A percentile compares a stretch with the other conserved stretches of the same genome.
These are phyloP conservation scores for Aplocera efformata DNA, from an alignment of 2,888 invertebrate genomes.

Conservation along the genomic window DNA sequence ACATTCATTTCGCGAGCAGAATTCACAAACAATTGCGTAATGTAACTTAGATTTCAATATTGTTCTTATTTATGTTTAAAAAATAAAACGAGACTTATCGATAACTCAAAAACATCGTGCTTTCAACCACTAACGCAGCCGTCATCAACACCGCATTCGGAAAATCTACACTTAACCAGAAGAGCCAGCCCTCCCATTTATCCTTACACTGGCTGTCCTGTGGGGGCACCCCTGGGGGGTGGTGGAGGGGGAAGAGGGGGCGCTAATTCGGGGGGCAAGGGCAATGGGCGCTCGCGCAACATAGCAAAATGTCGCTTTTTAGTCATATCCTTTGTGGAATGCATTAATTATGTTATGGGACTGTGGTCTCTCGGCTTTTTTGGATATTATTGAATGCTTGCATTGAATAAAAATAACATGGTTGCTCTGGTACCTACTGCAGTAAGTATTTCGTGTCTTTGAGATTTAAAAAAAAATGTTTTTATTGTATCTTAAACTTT, in stretches of 20 bases:
- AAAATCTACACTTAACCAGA: conserved; percentile 81
- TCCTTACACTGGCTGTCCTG: conserved; percentile 78
- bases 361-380: too few species aligned
- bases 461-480: too few species aligned
- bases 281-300: conserved; percentile 64
- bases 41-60: too few species aligned
- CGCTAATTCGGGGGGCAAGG: conserved; percentile 67
- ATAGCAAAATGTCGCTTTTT: conserved; percentile 59
- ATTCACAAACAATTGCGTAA: too few species aligned
- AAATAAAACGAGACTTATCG: conserved; percentile 44
- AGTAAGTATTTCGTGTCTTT: too few species aligned
- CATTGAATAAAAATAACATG: too few species aligned
- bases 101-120: conserved; percentile 23
- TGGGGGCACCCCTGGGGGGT: conserved; percentile 36
- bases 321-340: conserved; percentile 47
- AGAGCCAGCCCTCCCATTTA: conserved; percentile 81
- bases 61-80: too few species aligned
- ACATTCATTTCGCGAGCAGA: too few species aligned
- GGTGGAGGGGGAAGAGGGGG: conserved; percentile 32
- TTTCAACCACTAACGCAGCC: conserved; percentile 48
- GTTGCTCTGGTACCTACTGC: too few species aligned
- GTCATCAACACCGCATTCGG: conserved; percentile 81
- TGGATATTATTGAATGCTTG: too few species aligned
- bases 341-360: conserved; percentile 35
- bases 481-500: too few species aligned